phyloP scores from a whole-genome alignment of 2,888 invertebrate genomes.

The Cerceris ruficornis region DNA sequence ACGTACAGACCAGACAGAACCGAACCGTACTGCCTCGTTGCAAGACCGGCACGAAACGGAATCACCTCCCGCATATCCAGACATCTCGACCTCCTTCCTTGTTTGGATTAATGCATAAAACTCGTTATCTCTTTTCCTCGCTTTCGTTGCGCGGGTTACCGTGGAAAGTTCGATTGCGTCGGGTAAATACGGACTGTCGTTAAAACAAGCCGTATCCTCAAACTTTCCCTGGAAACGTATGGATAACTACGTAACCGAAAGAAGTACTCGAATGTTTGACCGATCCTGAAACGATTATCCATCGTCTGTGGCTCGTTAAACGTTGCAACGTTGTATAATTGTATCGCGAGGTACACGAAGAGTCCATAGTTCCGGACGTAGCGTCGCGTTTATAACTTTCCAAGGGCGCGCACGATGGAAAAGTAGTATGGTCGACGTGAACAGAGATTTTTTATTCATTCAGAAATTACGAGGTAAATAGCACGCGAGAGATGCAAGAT shows the following conservation, averaged over 20 bases:
- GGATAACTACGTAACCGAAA: too few relatives aligned
- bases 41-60: constrained; percentile 37
- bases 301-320: too few relatives aligned
- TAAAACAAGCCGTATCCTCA: too few relatives aligned
- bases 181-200: too few relatives aligned
- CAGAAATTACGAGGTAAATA: constrained; percentile 24
- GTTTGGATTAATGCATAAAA: constrained; percentile 31
- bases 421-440: background rate
- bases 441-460: background rate
- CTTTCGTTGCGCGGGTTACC: background rate
- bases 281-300: too few relatives aligned
- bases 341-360: too few relatives aligned
- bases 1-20: constrained; percentile 72
- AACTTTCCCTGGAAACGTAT: too few relatives aligned
- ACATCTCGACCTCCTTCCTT: constrained; percentile 13
- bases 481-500: constrained; percentile 30
- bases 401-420: background rate
- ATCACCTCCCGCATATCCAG: constrained; percentile 18
- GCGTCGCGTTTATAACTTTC: too few relatives aligned
- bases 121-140: background rate
- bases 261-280: too few relatives aligned
- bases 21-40: constrained; percentile 51
- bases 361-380: too few relatives aligned
- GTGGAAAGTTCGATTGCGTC: background rate
- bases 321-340: too few relatives aligned